These are phyloP conservation scores for Calliscelio sp. DNA, from an alignment of 2,888 invertebrate genomes.

Conservation along the genomic window DNA sequence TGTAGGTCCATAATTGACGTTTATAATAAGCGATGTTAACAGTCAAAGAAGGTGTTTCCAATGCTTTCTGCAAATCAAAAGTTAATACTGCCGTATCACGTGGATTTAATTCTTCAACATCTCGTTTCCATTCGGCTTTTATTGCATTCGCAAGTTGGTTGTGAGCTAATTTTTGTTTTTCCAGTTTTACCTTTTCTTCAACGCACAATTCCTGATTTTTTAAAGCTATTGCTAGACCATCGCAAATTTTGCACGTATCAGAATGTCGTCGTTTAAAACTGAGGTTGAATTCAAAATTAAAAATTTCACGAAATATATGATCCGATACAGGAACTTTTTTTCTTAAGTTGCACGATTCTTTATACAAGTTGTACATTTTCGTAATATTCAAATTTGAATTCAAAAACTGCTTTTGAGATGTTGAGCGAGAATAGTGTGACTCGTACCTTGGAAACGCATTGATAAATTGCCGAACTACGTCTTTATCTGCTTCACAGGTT, in stretches of 20 bases:
- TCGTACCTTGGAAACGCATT: not conserved
- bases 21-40: slow-evolving; percentile 18
- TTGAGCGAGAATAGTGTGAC: not conserved
- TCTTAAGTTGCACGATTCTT: slow-evolving; percentile 1
- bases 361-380: slow-evolving; percentile 22
- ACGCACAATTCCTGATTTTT: not conserved
- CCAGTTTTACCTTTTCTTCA: not conserved
- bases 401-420: too few relatives aligned
- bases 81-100: not conserved
- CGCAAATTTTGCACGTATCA: not conserved
- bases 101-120: not conserved
- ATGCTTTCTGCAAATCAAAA: slow-evolving; percentile 33
- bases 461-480: too few relatives aligned
- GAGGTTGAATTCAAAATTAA: slow-evolving; percentile 34
- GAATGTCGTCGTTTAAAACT: slow-evolving; percentile 34
- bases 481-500: slow-evolving; percentile 5
- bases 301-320: slow-evolving; percentile 25
- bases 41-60: slow-evolving; percentile 22
- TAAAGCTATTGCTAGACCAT: too few relatives aligned
- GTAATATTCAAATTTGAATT: not conserved
- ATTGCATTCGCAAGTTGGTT: not conserved
- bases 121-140: not conserved
- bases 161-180: not conserved
- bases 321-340: slow-evolving; percentile 15
- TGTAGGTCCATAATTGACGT: slow-evolving; percentile 22